These are phyloP conservation scores for Leucosticte australis DNA, from an alignment of 2,113 vertebrate species.

Conservation along the genomic window DNA sequence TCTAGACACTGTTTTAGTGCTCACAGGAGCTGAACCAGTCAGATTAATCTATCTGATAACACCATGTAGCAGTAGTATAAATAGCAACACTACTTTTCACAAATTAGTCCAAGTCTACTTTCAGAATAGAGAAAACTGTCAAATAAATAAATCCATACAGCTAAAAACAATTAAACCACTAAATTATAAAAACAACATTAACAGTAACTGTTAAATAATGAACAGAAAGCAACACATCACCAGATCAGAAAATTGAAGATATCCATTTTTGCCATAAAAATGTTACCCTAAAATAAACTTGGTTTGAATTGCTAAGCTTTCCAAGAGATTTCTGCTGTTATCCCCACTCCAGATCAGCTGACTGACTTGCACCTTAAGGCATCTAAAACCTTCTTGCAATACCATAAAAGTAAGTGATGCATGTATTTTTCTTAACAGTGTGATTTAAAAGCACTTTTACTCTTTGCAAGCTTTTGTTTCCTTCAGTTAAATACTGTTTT, in stretches of 20 bases:
- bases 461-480: neutral
- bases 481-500: neutral
- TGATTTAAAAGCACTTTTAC: neutral
- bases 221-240: neutral
- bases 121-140: neutral
- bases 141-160: constrained; percentile 53
- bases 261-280: neutral
- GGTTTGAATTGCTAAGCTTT: neutral
- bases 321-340: neutral
- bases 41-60: neutral
- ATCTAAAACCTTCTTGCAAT: neutral
- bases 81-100: constrained; percentile 14
- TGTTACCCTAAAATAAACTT: neutral
- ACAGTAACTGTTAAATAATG: neutral
- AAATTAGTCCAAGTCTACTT: neutral
- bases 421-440: neutral
- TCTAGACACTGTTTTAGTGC: neutral
- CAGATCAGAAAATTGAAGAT: constrained; percentile 13
- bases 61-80: constrained; percentile 8
- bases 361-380: neutral
- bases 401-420: neutral
- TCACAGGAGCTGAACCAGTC: neutral
- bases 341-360: neutral
- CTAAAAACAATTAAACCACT: neutral
- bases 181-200: neutral